Evolutionary conservation across 2,113 vertebrate genomes (phyloP).

Genomic region (Hippocampus zosterae): DNA sequence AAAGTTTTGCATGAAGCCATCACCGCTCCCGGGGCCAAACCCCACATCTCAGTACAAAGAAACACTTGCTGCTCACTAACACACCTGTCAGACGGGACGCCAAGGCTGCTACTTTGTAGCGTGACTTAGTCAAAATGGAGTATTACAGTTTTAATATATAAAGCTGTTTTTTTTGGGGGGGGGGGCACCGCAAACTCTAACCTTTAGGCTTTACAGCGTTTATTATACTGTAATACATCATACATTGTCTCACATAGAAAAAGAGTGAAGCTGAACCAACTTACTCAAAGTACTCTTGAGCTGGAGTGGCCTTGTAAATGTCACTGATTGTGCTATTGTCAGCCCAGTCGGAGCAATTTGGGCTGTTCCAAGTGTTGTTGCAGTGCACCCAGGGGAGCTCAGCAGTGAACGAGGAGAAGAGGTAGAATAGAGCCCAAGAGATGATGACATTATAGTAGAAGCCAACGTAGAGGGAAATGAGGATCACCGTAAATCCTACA

Average conservation of each 20-base stretch:
- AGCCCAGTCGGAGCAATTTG: constrained; percentile 75
- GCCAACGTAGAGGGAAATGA: constrained; percentile 81
- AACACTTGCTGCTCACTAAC: no score
- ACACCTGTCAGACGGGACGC: no score
- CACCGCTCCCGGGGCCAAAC: no score
- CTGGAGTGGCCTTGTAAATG: constrained; percentile 77
- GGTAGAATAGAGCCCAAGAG: constrained; percentile 81
- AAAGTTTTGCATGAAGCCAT: no score
- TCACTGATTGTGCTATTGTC: constrained; percentile 61
- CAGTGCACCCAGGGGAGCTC: constrained; percentile 87
- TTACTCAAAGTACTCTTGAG: constrained; percentile 86
- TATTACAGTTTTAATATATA: no score
- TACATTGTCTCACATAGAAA: neutral
- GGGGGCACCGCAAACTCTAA: no score
- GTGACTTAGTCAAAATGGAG: no score
- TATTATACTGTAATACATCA: neutral
- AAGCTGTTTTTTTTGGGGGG: no score
- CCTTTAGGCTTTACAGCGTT: neutral
- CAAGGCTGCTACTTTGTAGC: no score
- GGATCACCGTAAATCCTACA: constrained; percentile 82
- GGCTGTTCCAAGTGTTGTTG: constrained; percentile 87
- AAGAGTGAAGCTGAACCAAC: constrained; percentile 10
- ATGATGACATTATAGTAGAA: constrained; percentile 86
- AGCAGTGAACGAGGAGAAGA: constrained; percentile 77
- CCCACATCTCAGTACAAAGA: no score